These are phyloP conservation scores for Acrossocheilus wenchowensis DNA, from an alignment of 2,797 vertebrate species.

Conservation along the genomic window DNA sequence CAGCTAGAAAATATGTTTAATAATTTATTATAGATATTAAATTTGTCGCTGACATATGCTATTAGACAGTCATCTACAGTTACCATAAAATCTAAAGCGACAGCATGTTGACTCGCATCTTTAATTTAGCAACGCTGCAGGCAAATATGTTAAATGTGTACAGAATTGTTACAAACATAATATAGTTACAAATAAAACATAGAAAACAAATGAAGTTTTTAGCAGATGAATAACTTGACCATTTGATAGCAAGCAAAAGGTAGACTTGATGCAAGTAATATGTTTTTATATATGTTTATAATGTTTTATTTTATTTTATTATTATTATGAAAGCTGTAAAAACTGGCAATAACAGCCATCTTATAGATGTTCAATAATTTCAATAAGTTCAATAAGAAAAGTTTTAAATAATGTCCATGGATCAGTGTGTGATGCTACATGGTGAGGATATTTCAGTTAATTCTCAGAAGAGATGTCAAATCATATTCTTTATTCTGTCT, in stretches of 20 bases:
- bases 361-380: too few relatives aligned
- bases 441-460: not conserved
- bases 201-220: too few relatives aligned
- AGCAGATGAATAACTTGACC: not conserved
- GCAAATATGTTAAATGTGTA: not conserved
- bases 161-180: not conserved
- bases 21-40: constrained; percentile 10
- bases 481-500: constrained; percentile 5
- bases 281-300: too few relatives aligned
- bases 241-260: not conserved
- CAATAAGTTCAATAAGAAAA: not conserved
- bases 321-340: too few relatives aligned
- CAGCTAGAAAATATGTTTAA: not conserved
- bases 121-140: constrained; percentile 30
- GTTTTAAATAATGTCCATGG: not conserved
- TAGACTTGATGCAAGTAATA: not conserved
- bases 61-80: not conserved
- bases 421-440: not conserved
- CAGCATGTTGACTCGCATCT: constrained; percentile 22
- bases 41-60: not conserved
- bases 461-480: constrained; percentile 21
- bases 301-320: too few relatives aligned
- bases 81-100: not conserved
- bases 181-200: too few relatives aligned
- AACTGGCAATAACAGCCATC: too few relatives aligned